Evolutionary conservation across 2,113 vertebrate species (phyloP).

Genomic region (Stomatorhinus ivindoensis): DNA sequence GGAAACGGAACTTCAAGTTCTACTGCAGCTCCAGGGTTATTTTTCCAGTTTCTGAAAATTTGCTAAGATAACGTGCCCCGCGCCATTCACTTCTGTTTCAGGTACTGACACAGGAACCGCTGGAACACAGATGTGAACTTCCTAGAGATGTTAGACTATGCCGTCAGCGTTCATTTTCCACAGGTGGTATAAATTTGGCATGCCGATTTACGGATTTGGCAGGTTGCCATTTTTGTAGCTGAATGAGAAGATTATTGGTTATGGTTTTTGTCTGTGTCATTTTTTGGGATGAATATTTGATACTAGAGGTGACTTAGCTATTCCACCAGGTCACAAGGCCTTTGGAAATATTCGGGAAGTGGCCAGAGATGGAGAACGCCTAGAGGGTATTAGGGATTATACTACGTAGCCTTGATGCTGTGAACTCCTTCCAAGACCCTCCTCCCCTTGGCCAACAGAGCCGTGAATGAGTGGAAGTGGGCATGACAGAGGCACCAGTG

Average conservation of each 20-base stretch:
- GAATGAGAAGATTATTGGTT: neutral
- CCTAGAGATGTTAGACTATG: neutral
- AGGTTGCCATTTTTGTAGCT: neutral
- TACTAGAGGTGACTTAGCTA: neutral
- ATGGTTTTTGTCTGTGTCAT: neutral
- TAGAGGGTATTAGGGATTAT: neutral
- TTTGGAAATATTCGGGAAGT: neutral
- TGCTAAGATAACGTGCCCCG: no score
- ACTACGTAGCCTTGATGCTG: neutral
- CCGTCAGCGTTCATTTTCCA: neutral
- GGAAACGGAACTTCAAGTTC: neutral
- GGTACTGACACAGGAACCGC: neutral
- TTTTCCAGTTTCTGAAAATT: neutral
- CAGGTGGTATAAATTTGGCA: neutral
- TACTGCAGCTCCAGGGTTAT: neutral
- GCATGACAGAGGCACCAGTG: conserved; percentile 43
- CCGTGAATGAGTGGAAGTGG: conserved; percentile 35
- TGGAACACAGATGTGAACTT: neutral
- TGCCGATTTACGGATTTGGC: neutral
- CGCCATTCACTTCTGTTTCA: neutral
- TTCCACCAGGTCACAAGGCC: neutral
- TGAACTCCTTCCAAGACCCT: neutral
- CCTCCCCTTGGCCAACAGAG: neutral
- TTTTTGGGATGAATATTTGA: neutral
- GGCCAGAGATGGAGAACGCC: neutral